Base-by-base conservation (phyloP, 2,113 vertebrate species). In the Seriola aureovittata region DNA sequence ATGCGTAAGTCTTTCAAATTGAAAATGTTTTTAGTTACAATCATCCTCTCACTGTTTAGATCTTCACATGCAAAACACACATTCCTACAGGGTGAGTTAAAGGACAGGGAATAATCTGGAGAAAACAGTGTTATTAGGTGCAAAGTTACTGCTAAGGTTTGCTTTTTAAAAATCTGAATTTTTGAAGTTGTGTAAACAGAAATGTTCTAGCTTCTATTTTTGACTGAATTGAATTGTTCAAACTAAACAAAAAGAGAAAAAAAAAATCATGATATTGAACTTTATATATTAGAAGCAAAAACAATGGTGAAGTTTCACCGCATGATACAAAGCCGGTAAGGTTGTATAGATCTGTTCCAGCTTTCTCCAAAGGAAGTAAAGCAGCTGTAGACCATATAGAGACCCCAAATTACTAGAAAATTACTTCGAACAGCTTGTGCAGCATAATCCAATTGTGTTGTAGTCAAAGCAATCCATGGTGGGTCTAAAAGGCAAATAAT, bases 1-100 rank as follows among this genome's bases (percentile, higher is more conserved):
- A 84, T 64, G 67, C 69, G 44, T 10, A 66, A 79, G 66, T 87
- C 81, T 89, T 84, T 81, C 62, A 90, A 73, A 86, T 76, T 79
- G 82, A 85, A 81, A 85, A 86, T 65, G 73, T 70, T 85, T 85
- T 85, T 66, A 71, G 74, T 80, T 60, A 34, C 55, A 57, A 84
- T 78, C 44, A 78, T 55, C 60, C 72, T 88, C 62, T 72, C 54
- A 32, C 34, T 66, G 68, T 71, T 77, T 38, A 65, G n/a, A 81
- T 17, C 59, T 57, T 54, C 42, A 17, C 68, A 40, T 58, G 23
- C 42, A 55, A 25, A 12, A 52, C 40, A 36, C 9, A 23, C 14
- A 55, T 58, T 62, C 12, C 48, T 52, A 36, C 11, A 52, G 59
- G 60, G 48, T 81, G 66, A 81, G 60, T 80, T 54, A 17, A 77